Evolutionary conservation across 2,797 vertebrate species (phyloP), one percentile per base, ranked within the genome.

Genomic region (Garrulus glandarius): DNA sequence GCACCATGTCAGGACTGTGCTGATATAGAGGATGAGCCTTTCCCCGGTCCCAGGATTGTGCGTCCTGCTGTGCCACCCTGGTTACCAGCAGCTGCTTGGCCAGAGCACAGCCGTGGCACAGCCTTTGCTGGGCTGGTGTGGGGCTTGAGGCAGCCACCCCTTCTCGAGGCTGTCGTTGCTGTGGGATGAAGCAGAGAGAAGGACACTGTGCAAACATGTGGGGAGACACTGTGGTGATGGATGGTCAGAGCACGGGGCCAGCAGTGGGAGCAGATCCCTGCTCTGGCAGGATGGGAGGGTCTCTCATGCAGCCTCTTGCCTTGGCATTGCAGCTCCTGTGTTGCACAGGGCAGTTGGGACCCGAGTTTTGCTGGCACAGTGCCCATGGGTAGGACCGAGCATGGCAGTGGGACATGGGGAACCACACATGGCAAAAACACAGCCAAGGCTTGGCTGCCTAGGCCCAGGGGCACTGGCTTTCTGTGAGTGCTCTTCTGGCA

Each of bases 231-330:
- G 0, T 0, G 2, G 55, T 52, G 72, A 84, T 13, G 69, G 74
- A 47, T 5, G 75, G 77, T 18, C 0, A 0, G 69, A 88, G 69
- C 2, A 1, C 0, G 3, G 86, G 57, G 74, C 63, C 0, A 0
- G 74, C 1, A 0, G n/a, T 9, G 19, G 36, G 70, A 79, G n/a
- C 21, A 32, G 39, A 46, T 57, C 43, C 43, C 39, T 0, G 0
- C 57, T 44, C 53, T 2, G 23, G 46, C 1, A 3, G 49, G 53
- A 53, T 6, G 6, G 46, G 65, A 59, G 49, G 11, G 10, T 59
- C 37, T 13, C 22, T 44, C 8, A 0, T 4, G 4, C 8, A 13
- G 64, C 53, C 43, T 61, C 71, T 60, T 14, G 3, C 72, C 49
- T 27, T 10, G 10, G 26, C 36, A 13, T 9, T 20, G 16, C 80